Percentiles rank a stretch among this genome's conserved stretches.
Evolutionary conservation across 1,140 invertebrate species (phyloP).

Genomic region (Chionoecetes opilio): DNA sequence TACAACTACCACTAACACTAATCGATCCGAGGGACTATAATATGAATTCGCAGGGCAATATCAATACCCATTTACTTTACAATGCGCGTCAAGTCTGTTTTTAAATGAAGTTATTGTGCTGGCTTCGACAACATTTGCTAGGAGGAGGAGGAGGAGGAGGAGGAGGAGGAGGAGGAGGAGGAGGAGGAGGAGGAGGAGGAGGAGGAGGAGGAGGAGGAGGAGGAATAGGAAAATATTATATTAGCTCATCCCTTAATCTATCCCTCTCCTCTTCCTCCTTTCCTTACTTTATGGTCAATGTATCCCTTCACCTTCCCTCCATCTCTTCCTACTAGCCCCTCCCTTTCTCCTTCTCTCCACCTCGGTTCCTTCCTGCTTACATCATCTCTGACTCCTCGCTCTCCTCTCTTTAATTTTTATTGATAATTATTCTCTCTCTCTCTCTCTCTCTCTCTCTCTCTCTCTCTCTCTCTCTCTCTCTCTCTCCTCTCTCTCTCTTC

Average conservation of each 20-base stretch:
- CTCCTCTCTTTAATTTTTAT: too few species aligned
- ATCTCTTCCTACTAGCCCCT: background rate
- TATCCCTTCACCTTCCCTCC: conserved; percentile 3
- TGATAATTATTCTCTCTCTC: background rate
- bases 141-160: too few species aligned
- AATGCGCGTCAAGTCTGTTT: too few species aligned
- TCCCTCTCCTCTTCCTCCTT: background rate
- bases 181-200: background rate
- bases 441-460: background rate
- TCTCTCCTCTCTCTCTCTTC: background rate
- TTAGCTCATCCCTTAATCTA: background rate
- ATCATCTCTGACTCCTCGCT: too few species aligned
- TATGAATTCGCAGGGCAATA: too few species aligned
- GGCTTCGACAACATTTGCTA: too few species aligned
- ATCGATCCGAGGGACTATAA: too few species aligned
- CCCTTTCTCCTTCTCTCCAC: background rate
- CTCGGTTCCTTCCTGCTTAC: background rate
- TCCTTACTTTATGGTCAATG: background rate
- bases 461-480: background rate
- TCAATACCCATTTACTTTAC: too few species aligned
- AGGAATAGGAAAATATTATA: background rate
- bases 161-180: too few species aligned
- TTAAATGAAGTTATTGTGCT: too few species aligned
- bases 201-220: background rate
- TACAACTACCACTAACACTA: too few species aligned